These are phyloP conservation scores for Geodia barretti DNA, from an alignment of 37 sponge, comb jelly and placozoan species.

Conservation along the genomic window DNA sequence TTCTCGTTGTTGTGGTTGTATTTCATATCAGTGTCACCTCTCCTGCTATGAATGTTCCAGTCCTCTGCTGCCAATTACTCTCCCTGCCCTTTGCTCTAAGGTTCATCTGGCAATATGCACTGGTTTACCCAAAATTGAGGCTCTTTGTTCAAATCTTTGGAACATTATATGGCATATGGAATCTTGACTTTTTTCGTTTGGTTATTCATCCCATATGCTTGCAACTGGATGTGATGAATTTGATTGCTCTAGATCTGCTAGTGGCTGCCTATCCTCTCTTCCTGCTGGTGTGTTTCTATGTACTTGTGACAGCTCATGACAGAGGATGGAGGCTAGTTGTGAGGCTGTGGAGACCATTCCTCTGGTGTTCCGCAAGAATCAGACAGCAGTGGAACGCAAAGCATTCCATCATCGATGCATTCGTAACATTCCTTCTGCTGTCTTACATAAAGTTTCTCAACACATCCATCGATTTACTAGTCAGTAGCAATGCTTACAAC, in stretches of 20 bases:
- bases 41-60: conserved; percentile 3
- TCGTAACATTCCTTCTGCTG: conserved; percentile 25
- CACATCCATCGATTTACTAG: not conserved
- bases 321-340: conserved; percentile 3
- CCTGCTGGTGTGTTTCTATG: not conserved
- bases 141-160: not conserved
- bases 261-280: conserved; percentile 8
- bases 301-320: conserved; percentile 1
- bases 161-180: not conserved
- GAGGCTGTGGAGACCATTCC: conserved; percentile 13
- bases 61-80: not conserved
- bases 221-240: conserved; percentile 11
- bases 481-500: conserved; percentile 7
- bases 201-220: conserved; percentile 3
- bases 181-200: conserved; percentile 1
- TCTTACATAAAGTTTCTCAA: conserved; percentile 21
- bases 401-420: conserved; percentile 23
- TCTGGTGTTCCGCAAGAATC: not conserved
- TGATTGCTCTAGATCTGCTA: not conserved
- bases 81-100: not conserved
- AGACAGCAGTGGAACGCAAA: conserved; percentile 11
- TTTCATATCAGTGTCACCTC: conserved; percentile 1
- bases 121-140: no score
- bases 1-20: not conserved
- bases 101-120: not conserved